A percentile compares a stretch with the other conserved stretches of the same genome.
Conservation (phyloP, 2,797 vertebrate genomes). For the Semotilus atromaculatus region DNA sequence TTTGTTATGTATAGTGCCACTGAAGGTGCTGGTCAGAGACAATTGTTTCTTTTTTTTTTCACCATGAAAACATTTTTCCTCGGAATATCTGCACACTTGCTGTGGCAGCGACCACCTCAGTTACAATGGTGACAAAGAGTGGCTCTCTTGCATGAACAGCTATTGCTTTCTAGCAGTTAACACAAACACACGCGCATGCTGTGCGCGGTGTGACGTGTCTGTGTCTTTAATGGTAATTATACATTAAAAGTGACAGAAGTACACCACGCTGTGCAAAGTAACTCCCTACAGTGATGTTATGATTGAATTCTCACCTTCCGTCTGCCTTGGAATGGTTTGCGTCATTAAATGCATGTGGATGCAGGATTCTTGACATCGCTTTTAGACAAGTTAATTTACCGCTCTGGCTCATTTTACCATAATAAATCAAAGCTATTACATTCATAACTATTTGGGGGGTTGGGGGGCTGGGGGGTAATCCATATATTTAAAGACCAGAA, state of each 20-base stretch:
- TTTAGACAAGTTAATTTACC: constrained; percentile 43
- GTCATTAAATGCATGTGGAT: constrained; percentile 34
- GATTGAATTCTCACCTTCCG: constrained; percentile 52
- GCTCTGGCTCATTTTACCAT: constrained; percentile 13
- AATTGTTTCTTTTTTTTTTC: constrained; percentile 37
- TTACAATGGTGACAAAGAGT: constrained; percentile 26
- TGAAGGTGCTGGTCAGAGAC: constrained; percentile 67
- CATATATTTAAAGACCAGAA: not conserved
- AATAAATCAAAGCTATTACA: constrained; percentile 29
- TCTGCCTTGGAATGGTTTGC: constrained; percentile 1
- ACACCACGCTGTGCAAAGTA: constrained; percentile 31
- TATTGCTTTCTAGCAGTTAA: constrained; percentile 26
- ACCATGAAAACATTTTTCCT: constrained; percentile 61
- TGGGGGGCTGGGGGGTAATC: not conserved
- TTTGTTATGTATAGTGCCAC: constrained; percentile 72
- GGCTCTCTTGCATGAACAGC: not conserved
- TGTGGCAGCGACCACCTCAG: constrained; percentile 18
- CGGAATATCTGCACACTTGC: constrained; percentile 19
- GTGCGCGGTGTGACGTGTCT: not conserved
- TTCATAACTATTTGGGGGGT: not conserved
- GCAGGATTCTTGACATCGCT: not conserved
- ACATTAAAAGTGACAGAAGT: constrained; percentile 41
- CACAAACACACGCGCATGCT: constrained; percentile 22
- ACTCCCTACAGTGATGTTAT: constrained; percentile 43
- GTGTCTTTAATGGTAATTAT: constrained; percentile 48